Evolutionary conservation across 2,888 invertebrate genomes (phyloP).

Genomic region (Pomacea canaliculata): DNA sequence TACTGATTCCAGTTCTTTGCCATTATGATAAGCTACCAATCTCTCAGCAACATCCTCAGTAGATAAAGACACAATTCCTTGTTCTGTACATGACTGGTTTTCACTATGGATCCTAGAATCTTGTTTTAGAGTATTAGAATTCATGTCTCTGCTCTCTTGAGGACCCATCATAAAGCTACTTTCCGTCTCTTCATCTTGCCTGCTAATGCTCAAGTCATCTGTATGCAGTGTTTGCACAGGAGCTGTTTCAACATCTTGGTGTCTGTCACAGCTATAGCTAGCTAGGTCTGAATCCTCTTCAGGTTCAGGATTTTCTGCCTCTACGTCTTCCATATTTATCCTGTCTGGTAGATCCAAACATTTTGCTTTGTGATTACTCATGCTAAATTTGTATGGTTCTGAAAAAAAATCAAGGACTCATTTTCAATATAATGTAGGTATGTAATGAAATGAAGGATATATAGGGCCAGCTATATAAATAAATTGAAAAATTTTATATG

Average conservation of each 20-base stretch:
- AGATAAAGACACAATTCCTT: no score
- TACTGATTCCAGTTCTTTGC: not conserved
- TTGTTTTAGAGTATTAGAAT: no score
- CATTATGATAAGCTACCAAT: no score
- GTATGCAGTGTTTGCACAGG: not conserved
- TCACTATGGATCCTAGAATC: no score
- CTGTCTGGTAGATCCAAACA: constrained; percentile 32
- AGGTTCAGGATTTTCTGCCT: constrained; percentile 39
- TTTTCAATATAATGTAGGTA: no score
- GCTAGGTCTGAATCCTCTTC: constrained; percentile 38
- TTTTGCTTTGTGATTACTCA: constrained; percentile 34
- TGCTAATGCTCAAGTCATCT: not conserved
- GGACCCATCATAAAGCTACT: not conserved
- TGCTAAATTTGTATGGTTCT: constrained; percentile 20
- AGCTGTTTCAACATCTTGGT: not conserved
- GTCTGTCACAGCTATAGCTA: not conserved
- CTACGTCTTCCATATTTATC: constrained; percentile 37
- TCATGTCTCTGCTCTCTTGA: not conserved
- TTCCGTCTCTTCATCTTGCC: not conserved
- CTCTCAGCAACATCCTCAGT: not conserved
- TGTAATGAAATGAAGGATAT: no score
- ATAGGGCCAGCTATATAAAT: no score
- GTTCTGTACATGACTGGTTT: not conserved
- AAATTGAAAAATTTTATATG: no score
- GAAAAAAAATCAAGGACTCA: no score